Evolutionary conservation across 2,888 invertebrate species (phyloP).

Genomic region (Acanthosepion lycidas): DNA sequence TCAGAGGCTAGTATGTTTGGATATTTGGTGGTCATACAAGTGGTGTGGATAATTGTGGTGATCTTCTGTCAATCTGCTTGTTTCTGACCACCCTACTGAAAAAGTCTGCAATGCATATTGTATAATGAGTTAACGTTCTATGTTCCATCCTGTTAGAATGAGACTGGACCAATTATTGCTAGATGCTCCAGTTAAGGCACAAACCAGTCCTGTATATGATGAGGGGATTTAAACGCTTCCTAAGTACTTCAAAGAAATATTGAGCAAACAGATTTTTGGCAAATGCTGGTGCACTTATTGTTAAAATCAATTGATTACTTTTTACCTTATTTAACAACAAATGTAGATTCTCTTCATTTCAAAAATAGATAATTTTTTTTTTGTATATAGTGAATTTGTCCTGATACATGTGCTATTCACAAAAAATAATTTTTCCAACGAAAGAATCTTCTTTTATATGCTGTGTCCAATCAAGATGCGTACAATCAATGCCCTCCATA

Average conservation of each 20-base stretch:
- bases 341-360: not conserved
- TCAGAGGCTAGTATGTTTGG: not conserved
- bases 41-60: not conserved
- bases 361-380: not conserved
- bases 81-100: not conserved
- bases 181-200: not conserved
- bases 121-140: not conserved
- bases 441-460: not conserved
- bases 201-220: not conserved
- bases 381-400: not conserved
- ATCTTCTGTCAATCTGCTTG: not conserved
- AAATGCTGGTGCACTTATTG: not conserved
- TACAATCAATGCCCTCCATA: no score
- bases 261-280: not conserved
- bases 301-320: not conserved
- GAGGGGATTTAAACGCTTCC: not conserved
- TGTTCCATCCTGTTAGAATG: not conserved
- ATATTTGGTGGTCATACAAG: not conserved
- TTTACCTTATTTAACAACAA: not conserved
- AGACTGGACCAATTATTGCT: constrained; percentile 16
- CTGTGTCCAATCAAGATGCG: no score
- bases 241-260: not conserved
- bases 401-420: no score
- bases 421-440: not conserved
- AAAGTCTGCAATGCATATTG: not conserved